Evolutionary conservation across 2,888 invertebrate species (phyloP).

Genomic region (Dysmachus trigonus): DNA sequence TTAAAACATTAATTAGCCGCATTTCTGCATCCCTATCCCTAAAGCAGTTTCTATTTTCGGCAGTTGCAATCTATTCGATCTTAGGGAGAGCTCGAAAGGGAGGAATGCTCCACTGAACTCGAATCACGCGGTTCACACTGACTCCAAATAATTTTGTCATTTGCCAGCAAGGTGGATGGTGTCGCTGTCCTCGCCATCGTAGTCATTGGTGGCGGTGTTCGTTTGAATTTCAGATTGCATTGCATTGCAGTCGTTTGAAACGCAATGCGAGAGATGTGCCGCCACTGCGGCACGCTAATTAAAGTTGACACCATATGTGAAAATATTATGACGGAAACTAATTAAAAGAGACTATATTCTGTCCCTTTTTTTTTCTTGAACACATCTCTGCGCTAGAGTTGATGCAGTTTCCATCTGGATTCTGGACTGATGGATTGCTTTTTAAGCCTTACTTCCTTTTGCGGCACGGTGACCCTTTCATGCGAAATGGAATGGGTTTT

Average conservation of each 20-base stretch:
- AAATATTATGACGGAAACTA: slow-evolving; percentile 32
- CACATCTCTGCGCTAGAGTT: background rate
- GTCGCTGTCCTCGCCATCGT: background rate
- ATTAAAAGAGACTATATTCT: slow-evolving; percentile 19
- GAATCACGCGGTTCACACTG: background rate
- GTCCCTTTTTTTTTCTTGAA: slow-evolving; percentile 1
- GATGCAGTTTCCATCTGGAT: background rate
- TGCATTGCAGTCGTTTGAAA: background rate
- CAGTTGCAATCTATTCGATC: background rate
- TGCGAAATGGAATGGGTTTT: background rate
- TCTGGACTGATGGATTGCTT: background rate
- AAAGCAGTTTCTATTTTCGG: background rate
- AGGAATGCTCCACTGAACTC: background rate
- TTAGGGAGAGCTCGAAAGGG: background rate
- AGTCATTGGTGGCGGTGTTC: background rate
- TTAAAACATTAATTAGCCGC: slow-evolving; percentile 31
- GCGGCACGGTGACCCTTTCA: background rate
- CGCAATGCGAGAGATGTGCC: background rate
- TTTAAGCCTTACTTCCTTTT: background rate
- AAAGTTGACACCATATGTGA: slow-evolving; percentile 40
- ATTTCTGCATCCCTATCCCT: background rate
- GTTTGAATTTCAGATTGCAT: slow-evolving; percentile 2
- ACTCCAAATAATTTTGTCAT: background rate
- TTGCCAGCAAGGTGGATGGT: background rate
- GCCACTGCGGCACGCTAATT: slow-evolving; percentile 44